Base-by-base conservation (phyloP, 2,888 invertebrate genomes). In the Noctua pronuba region DNA sequence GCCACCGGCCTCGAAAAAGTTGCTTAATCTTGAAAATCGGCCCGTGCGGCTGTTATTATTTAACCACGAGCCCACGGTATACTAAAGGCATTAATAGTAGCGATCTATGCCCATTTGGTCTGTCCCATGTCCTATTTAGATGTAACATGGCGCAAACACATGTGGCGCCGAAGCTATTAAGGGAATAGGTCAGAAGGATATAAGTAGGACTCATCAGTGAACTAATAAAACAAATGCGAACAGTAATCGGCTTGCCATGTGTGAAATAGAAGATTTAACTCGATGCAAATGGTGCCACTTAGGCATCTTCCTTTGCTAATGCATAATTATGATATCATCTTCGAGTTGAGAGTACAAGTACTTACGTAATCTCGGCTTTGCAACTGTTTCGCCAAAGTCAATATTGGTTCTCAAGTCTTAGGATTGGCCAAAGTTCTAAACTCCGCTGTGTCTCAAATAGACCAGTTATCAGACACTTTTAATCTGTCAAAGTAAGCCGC, bases 141-240 rank as follows among this genome's bases (percentile, higher is more conserved):
- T 64, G 35, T 65, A 65, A 60, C 55, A 38, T 67, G 28, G 44
- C 78, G 60, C 24, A 46, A 52, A 70, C 78, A 83, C 78, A 60
- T 81, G 77, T 73, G 64, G n/a, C 52, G 68, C 46, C 38, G 24
- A 60, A 6, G 52, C 60, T 73, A 83, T 73, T 69, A 69, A 16
- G 35, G n/a, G 77, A 80, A 60, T 82, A 82, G 82, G 82, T 77
- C 82, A 82, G 28, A 46, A 80, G 28, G 67, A 72, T 77, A 44
- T n/a, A 49, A 67, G 18, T 77, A 82, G 62, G 66, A 71, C 67
- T 72, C 77, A 77, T 81, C 58, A 64, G 71, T 72, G 62, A 24
- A 58, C 46, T 71, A 58, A 38, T 16, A 72, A 71, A 55, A 81
- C 44, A 58, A 66, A 62, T 80, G n/a, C 3, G 16, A 64, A 49